Evolutionary conservation across 2,888 invertebrate genomes (phyloP), one percentile per base, ranked within the genome.

Genomic region (Leucoma salicis): DNA sequence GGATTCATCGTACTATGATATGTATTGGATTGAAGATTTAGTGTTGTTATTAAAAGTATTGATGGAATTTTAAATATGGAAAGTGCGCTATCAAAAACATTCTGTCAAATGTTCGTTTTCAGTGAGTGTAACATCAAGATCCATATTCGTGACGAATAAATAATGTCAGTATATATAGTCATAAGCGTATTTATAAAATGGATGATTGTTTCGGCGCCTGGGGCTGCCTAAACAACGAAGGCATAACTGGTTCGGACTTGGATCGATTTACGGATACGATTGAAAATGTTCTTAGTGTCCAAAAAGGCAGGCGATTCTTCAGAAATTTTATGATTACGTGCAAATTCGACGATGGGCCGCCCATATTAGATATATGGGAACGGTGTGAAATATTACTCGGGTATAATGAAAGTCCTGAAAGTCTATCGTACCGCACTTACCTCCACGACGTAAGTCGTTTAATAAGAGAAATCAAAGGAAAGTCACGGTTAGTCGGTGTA

Each of bases 251-350:
- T 65, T 75, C 86, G 5, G 90, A 90, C 60, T 81, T 90, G 53
- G 90, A 90, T 59, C 82, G 89, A 28, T 90, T 78, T 53, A 89
- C 90, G 40, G 90, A 90, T 57, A 86, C 77, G 69, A 86, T 90
- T 53, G 89, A 90, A 67, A 90, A 90, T 65, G 81, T 90, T 28
- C 74, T 91, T 31, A 83, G 76, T 38, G 83, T 90, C 49, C 85
- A 86, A 43, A 89, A 83, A 50, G 89, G 90, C 0, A 74, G 86
- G 41, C 76, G 77, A 46, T 57, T 89, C 12, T 90, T 91, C 45
- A 76, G 86, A 43, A 84, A 83, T 61, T 90, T 85, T 53, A 87
- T 90, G 86, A 78, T 68, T 51, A 78, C 86, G 2, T 76, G 82
- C 14, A 83, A 83, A 57, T 70, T 89, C 70, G 76, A 69, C 52